A percentile compares a stretch with the other conserved stretches of the same genome.
phyloP scores from a whole-genome alignment of 1,140 invertebrate species.

The Periplaneta americana region DNA sequence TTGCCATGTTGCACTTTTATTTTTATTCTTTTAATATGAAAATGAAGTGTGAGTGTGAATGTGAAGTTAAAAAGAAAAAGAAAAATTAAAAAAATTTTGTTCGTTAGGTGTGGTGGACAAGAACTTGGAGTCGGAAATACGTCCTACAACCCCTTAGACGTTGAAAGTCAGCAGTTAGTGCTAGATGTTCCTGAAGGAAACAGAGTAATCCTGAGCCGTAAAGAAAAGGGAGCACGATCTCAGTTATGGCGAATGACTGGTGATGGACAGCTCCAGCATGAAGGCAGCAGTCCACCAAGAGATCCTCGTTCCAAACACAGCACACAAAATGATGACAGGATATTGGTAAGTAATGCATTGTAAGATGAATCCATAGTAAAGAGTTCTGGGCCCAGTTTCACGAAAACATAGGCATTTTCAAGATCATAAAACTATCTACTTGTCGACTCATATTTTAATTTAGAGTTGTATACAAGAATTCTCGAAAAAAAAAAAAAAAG shows the following conservation, averaged over 20 bases:
- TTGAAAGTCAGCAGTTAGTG: conserved; percentile 67
- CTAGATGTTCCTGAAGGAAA: conserved; percentile 67
- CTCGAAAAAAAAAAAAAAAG: no score
- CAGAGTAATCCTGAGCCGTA: conserved; percentile 69
- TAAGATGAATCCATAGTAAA: no score
- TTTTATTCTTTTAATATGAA: no score
- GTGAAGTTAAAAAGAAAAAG: no score
- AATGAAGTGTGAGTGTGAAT: no score
- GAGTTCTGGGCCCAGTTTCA: no score
- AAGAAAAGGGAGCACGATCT: conserved; percentile 78
- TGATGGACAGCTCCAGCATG: conserved; percentile 85
- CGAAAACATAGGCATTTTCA: no score
- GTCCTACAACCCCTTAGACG: conserved; percentile 43
- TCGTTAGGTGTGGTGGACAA: background rate
- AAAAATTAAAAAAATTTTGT: no score
- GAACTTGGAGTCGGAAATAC: background rate
- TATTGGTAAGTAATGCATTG: background rate
- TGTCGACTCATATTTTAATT: no score
- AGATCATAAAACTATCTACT: no score
- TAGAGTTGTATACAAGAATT: no score
- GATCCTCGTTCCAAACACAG: conserved; percentile 29
- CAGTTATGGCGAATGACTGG: conserved; percentile 95
- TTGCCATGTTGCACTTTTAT: no score
- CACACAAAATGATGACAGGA: background rate
- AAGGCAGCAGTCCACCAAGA: conserved; percentile 66